Percentiles rank a stretch among this genome's conserved stretches.
These are phyloP conservation scores for Hymenopus coronatus DNA, from an alignment of 2,888 invertebrate genomes.

Conservation along the genomic window DNA sequence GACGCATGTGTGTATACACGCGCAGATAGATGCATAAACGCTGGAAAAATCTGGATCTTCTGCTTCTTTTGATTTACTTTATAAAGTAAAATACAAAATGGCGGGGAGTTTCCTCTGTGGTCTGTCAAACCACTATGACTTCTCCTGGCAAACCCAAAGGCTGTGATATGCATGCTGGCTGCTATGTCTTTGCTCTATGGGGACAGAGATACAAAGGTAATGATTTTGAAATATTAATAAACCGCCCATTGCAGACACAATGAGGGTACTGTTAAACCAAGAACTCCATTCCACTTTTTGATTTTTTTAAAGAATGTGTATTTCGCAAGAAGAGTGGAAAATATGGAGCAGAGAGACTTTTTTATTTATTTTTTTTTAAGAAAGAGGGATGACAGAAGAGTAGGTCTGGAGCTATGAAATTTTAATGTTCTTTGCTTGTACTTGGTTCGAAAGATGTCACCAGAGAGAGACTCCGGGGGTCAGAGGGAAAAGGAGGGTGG, in stretches of 20 bases:
- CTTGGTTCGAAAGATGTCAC: slow-evolving; percentile 31
- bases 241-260: slow-evolving; percentile 26
- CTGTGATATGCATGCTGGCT: not conserved
- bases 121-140: not conserved
- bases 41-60: too few relatives aligned
- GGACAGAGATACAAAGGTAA: not conserved
- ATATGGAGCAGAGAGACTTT: slow-evolving; percentile 1
- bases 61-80: not conserved
- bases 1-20: too few relatives aligned
- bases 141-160: not conserved
- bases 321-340: slow-evolving; percentile 9
- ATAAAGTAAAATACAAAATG: not conserved
- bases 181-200: not conserved
- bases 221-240: slow-evolving; percentile 9
- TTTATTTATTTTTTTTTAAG: not conserved
- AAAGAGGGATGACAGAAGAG: slow-evolving; percentile 11
- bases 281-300: slow-evolving; percentile 14
- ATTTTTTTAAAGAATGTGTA: not conserved
- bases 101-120: not conserved
- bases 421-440: slow-evolving; percentile 32
- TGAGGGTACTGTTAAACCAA: slow-evolving; percentile 30
- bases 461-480: slow-evolving; percentile 6
- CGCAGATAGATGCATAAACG: too few relatives aligned
- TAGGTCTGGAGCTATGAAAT: slow-evolving; percentile 23
- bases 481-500: not conserved